phyloP scores from a whole-genome alignment of 2,797 vertebrate genomes.

The Anabacerthia variegaticeps region DNA sequence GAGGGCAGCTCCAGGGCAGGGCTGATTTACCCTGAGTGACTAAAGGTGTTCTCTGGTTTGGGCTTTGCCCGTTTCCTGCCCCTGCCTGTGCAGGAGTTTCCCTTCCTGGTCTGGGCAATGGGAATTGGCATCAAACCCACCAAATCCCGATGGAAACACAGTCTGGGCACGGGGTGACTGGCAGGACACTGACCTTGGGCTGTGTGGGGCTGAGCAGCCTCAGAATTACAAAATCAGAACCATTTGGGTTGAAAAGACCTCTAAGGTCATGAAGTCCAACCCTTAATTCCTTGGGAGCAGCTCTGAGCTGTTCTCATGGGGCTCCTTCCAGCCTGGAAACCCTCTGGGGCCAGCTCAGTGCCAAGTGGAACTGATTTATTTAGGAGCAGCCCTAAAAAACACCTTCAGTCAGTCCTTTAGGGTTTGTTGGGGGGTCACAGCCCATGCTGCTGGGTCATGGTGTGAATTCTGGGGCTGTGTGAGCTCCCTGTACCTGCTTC shows the following conservation, averaged over 20 bases:
- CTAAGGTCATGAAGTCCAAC: not conserved
- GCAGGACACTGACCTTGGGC: accelerated
- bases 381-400: not conserved
- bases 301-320: not conserved
- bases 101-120: not conserved
- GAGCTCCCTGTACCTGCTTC: not conserved
- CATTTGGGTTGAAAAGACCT: accelerated
- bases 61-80: no score
- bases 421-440: not conserved
- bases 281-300: not conserved
- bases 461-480: slow-evolving; percentile 21
- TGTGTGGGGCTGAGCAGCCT: not conserved
- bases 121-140: not conserved
- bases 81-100: not conserved
- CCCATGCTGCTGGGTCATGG: not conserved
- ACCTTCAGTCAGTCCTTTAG: accelerated
- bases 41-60: no score
- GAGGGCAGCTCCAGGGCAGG: not conserved
- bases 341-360: not conserved
- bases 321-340: not conserved
- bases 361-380: not conserved
- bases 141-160: accelerated
- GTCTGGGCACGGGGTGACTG: accelerated
- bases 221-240: not conserved
- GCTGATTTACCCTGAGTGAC: not conserved